These are phyloP conservation scores for Tetraneura akinire DNA, from an alignment of 1,140 invertebrate genomes.

Conservation along the genomic window DNA sequence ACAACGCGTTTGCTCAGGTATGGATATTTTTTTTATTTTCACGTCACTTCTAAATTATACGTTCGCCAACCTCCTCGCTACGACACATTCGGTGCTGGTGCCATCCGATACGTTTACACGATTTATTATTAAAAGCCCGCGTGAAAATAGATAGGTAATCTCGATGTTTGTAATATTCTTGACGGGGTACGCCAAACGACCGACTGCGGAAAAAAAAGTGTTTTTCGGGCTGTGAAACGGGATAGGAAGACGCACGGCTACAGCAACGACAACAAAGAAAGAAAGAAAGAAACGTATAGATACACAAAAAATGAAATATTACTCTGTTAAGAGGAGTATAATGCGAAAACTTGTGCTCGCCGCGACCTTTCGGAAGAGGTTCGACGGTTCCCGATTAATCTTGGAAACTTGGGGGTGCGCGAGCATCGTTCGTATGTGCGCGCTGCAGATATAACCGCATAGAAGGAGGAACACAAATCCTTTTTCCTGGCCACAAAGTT, in stretches of 20 bases:
- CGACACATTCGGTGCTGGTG: no score
- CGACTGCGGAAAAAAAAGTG: not conserved
- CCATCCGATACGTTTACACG: no score
- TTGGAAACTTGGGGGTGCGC: slow-evolving; percentile 18
- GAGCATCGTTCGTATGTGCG: not conserved
- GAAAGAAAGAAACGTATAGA: not conserved
- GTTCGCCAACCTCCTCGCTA: no score
- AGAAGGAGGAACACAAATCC: not conserved
- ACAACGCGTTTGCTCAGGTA: no score
- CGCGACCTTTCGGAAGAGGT: slow-evolving; percentile 38
- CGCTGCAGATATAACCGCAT: not conserved
- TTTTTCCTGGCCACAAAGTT: slow-evolving; percentile 17
- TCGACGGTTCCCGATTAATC: slow-evolving; percentile 41
- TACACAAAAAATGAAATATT: slow-evolving; percentile 42
- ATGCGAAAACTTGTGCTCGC: slow-evolving; percentile 23
- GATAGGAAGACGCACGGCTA: no score
- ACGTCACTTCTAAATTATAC: no score
- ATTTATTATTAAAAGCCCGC: not conserved
- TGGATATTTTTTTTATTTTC: no score
- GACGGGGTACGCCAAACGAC: not conserved
- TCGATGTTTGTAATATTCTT: not conserved
- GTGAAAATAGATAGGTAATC: not conserved
- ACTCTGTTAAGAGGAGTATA: slow-evolving; percentile 13
- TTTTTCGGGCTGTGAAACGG: no score
- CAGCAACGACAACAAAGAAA: no score